phyloP scores from a whole-genome alignment of 2,888 invertebrate species.

The Cynaeus angustus region DNA sequence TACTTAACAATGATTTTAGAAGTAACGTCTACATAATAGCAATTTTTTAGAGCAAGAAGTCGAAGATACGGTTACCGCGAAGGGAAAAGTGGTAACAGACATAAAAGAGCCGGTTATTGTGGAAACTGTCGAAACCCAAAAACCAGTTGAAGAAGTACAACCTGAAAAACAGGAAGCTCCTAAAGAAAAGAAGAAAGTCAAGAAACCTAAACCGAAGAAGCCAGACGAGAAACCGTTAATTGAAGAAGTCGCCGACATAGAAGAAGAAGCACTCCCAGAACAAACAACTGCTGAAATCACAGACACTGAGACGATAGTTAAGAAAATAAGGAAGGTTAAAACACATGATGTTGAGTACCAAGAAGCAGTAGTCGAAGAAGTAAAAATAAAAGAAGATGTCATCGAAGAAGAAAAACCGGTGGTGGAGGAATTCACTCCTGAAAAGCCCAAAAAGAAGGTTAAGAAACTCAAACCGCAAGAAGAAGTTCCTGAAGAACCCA shows the following conservation, averaged over 20 bases:
- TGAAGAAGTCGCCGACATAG: constrained; percentile 55
- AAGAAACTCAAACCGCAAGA: constrained; percentile 51
- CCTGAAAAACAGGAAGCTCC: constrained; percentile 37
- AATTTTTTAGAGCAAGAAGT: constrained; percentile 58
- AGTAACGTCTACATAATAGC: neutral
- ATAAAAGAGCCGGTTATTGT: constrained; percentile 61
- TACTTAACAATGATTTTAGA: constrained; percentile 4
- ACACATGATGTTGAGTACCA: constrained; percentile 56
- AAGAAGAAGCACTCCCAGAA: constrained; percentile 33
- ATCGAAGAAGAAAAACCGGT: constrained; percentile 56
- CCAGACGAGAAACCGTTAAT: constrained; percentile 39
- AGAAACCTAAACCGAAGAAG: constrained; percentile 47
- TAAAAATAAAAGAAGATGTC: constrained; percentile 65
- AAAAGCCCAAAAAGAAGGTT: constrained; percentile 53
- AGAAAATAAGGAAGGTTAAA: constrained; percentile 54
- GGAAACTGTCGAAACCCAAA: constrained; percentile 62
- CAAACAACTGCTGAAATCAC: constrained; percentile 51
- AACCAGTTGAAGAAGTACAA: constrained; percentile 53
- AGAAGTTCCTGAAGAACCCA: constrained; percentile 50
- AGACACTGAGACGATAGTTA: constrained; percentile 56
- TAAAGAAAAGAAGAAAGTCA: constrained; percentile 42
- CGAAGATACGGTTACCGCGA: constrained; percentile 54
- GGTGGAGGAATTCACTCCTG: constrained; percentile 53
- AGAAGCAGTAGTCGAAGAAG: constrained; percentile 56
- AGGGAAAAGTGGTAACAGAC: constrained; percentile 59